phyloP scores from a whole-genome alignment of 1,140 invertebrate species.

The Popillia japonica region DNA sequence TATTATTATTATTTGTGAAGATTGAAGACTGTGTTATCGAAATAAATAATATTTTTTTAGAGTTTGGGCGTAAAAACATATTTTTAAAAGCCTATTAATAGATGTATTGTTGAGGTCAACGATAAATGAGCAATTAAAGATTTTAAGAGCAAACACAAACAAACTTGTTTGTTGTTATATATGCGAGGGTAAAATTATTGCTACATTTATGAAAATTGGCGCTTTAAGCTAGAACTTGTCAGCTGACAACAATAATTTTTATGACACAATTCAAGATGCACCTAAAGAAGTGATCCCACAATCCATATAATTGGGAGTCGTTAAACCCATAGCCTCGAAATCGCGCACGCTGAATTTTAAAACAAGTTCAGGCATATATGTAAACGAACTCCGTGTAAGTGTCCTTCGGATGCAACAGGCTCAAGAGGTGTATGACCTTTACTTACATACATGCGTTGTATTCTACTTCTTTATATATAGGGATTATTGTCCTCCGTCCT shows the following conservation, averaged over 20 bases:
- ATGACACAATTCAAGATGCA: too few species aligned
- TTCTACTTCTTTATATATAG: not conserved
- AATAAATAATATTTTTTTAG: slow-evolving; percentile 13
- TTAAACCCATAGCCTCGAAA: not conserved
- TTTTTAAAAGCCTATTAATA: slow-evolving; percentile 5
- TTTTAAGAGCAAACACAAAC: too few species aligned
- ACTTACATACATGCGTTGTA: not conserved
- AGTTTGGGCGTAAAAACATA: not conserved
- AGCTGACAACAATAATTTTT: too few species aligned
- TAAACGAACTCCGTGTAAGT: not conserved
- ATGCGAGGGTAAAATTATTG: too few species aligned
- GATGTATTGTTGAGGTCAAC: not conserved
- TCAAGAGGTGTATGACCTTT: not conserved
- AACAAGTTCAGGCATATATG: not conserved
- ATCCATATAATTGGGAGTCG: too few species aligned
- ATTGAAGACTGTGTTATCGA: not conserved
- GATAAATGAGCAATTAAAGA: not conserved
- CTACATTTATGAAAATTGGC: too few species aligned
- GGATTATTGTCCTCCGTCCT: not conserved
- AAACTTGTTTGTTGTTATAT: too few species aligned
- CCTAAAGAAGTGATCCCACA: too few species aligned
- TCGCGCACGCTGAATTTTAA: not conserved
- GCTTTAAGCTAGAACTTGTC: too few species aligned
- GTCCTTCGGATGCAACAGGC: slow-evolving; percentile 3
- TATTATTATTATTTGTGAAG: too few species aligned